These are phyloP conservation scores for Sebastes schlegelii DNA, from an alignment of 2,113 vertebrate genomes.

Conservation along the genomic window DNA sequence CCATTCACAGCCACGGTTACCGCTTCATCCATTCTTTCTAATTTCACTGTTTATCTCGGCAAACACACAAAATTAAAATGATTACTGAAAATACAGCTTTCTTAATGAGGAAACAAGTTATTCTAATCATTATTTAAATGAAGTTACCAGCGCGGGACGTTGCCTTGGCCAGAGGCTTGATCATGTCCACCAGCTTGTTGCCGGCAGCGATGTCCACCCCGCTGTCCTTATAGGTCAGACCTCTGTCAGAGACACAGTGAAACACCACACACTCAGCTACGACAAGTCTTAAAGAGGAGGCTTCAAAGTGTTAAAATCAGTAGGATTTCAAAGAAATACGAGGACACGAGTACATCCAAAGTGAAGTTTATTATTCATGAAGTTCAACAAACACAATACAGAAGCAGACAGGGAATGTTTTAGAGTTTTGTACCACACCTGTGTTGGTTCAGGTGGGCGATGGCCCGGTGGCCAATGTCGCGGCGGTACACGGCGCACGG, in stretches of 20 bases:
- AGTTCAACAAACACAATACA: not conserved
- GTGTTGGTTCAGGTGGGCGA: conserved; percentile 86
- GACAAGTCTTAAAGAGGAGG: not conserved
- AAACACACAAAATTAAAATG: not conserved
- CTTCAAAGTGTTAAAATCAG: not conserved
- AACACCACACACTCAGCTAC: not conserved
- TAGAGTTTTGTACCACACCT: conserved; percentile 83
- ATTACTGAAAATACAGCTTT: not conserved
- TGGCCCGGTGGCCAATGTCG: conserved; percentile 91
- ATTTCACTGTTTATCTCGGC: not conserved
- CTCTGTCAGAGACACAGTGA: conserved; percentile 80
- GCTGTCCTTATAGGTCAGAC: conserved; percentile 94
- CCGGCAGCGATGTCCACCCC: conserved; percentile 96
- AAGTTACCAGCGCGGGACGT: conserved; percentile 91
- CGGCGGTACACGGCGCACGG: conserved; percentile 88
- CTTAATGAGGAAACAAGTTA: not conserved
- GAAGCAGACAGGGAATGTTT: conserved; percentile 9
- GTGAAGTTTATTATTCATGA: conserved; percentile 27
- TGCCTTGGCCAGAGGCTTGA: conserved; percentile 94
- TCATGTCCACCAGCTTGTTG: conserved; percentile 91
- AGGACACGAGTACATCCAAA: not conserved
- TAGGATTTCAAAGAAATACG: not conserved
- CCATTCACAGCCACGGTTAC: not conserved
- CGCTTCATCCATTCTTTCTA: not conserved
- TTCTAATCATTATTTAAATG: not conserved